Evolutionary conservation across 2,113 vertebrate species (phyloP).

Genomic region (Grammomys dolichurus): DNA sequence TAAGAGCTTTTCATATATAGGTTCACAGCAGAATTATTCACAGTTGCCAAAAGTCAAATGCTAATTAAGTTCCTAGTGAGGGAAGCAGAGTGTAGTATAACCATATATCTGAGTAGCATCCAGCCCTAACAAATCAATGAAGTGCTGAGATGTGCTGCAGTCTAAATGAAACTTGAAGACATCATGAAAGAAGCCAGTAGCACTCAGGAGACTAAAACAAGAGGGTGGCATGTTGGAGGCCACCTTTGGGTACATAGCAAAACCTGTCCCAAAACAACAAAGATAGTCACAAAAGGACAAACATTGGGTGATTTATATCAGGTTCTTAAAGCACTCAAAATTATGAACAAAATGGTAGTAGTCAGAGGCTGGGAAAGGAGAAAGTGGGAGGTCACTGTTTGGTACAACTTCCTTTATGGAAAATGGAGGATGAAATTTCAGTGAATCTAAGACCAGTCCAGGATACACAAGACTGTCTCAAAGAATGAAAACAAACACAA

Average conservation of each 20-base stretch:
- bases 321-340: neutral
- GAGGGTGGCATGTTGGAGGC: neutral
- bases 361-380: neutral
- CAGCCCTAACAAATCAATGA: neutral
- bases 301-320: neutral
- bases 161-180: neutral
- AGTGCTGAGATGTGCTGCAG: neutral
- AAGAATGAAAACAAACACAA: neutral
- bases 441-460: neutral
- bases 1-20: neutral
- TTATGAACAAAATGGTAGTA: neutral
- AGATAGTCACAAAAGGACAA: neutral
- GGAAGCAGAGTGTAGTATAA: neutral
- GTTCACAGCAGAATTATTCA: neutral
- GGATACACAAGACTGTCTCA: neutral
- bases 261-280: neutral
- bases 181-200: neutral
- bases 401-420: neutral
- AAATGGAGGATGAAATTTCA: neutral
- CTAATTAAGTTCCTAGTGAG: neutral
- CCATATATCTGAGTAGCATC: neutral
- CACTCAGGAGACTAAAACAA: neutral
- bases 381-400: neutral
- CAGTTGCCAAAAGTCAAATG: neutral
- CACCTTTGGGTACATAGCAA: neutral